These are phyloP conservation scores for Lasioglossum vierecki DNA, from an alignment of 2,888 invertebrate genomes.

Conservation along the genomic window DNA sequence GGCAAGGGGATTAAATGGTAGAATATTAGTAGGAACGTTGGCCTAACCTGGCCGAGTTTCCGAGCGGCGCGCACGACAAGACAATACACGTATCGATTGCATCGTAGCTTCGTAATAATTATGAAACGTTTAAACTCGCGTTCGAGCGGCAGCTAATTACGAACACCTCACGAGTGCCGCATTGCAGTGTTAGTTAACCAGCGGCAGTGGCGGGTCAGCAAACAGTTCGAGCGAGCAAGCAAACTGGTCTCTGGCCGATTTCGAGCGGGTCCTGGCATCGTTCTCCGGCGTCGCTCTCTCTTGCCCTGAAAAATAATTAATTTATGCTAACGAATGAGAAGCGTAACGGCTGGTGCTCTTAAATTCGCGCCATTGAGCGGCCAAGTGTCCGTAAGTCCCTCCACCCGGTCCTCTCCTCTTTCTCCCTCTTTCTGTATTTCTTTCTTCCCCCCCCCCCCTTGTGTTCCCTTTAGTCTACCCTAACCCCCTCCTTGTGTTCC, in stretches of 20 bases:
- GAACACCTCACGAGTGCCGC: slow-evolving; percentile 51
- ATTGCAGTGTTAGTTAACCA: slow-evolving; percentile 57
- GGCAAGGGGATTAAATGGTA: background rate
- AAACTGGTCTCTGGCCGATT: slow-evolving; percentile 47
- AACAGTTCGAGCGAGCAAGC: slow-evolving; percentile 38
- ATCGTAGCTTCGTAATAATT: slow-evolving; percentile 43
- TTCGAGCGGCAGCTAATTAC: slow-evolving; percentile 52
- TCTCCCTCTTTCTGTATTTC: slow-evolving; percentile 8
- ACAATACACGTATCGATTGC: slow-evolving; percentile 38
- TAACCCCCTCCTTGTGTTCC: background rate
- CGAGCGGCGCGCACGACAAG: slow-evolving; percentile 5
- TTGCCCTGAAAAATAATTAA: slow-evolving; percentile 80
- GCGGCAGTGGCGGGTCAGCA: slow-evolving; percentile 35
- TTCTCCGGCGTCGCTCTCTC: slow-evolving; percentile 20
- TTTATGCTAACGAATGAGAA: slow-evolving; percentile 83
- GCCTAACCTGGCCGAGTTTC: background rate
- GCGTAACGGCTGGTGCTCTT: slow-evolving; percentile 83
- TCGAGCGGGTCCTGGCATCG: slow-evolving; percentile 44
- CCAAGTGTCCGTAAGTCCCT: slow-evolving; percentile 81
- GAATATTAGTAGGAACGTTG: background rate
- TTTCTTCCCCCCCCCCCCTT: background rate
- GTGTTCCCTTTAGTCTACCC: background rate
- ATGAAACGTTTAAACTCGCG: slow-evolving; percentile 36
- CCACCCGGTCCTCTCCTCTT: slow-evolving; percentile 63
- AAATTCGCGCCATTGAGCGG: slow-evolving; percentile 83